phyloP scores from a whole-genome alignment of 2,888 invertebrate genomes.

The Lycia hirtaria region DNA sequence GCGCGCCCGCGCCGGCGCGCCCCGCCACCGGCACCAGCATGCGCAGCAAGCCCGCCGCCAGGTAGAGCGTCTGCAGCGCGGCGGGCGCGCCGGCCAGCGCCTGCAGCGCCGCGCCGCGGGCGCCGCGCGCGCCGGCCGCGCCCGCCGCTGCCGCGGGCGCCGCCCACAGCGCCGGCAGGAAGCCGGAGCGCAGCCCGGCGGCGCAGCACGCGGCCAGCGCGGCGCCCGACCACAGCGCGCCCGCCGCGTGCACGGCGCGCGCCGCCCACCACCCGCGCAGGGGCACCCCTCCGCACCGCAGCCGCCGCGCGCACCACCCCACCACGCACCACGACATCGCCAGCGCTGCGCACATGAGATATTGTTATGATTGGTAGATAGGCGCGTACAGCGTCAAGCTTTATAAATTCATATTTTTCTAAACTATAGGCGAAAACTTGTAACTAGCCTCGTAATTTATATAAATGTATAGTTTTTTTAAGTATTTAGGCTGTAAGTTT shows the following conservation, averaged over 20 bases:
- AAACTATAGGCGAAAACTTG: no score
- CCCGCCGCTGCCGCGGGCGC: slow-evolving; percentile 54
- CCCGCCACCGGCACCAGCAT: slow-evolving; percentile 94
- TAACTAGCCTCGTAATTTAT: slow-evolving; percentile 48
- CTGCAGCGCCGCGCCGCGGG: slow-evolving; percentile 85
- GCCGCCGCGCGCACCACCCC: slow-evolving; percentile 80
- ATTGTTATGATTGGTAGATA: slow-evolving; percentile 37
- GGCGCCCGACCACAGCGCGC: slow-evolving; percentile 62
- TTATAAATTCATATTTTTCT: no score
- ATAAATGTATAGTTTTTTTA: no score
- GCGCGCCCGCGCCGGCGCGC: slow-evolving; percentile 88
- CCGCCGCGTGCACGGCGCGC: slow-evolving; percentile 55
- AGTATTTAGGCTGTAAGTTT: no score
- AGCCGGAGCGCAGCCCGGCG: slow-evolving; percentile 88
- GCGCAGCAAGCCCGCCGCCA: slow-evolving; percentile 88
- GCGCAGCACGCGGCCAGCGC: slow-evolving; percentile 54
- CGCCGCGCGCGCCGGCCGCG: slow-evolving; percentile 57
- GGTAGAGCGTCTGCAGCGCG: slow-evolving; percentile 88
- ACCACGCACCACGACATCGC: slow-evolving; percentile 44
- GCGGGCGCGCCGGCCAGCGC: slow-evolving; percentile 82
- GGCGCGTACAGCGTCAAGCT: no score
- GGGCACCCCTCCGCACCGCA: slow-evolving; percentile 73
- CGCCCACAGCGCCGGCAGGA: slow-evolving; percentile 88
- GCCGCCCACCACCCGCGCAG: slow-evolving; percentile 78
- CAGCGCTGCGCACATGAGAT: neutral